A percentile compares a stretch with the other conserved stretches of the same genome.
phyloP scores from a whole-genome alignment of 1,140 invertebrate genomes.

The Lordiphosa mommai region DNA sequence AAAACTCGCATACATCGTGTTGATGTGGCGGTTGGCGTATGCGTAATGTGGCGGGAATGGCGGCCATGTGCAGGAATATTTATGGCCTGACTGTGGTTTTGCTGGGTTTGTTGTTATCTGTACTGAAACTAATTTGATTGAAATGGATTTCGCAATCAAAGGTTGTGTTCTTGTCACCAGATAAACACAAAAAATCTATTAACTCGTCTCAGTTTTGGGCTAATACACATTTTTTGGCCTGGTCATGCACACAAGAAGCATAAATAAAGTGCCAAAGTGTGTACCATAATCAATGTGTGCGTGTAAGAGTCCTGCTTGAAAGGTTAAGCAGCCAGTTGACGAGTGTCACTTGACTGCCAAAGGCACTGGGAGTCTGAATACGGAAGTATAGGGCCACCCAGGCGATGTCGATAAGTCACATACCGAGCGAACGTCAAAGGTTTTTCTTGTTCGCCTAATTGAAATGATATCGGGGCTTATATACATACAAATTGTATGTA shows the following conservation, averaged over 20 bases:
- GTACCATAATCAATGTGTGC: constrained; percentile 40
- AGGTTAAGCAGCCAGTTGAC: constrained; percentile 61
- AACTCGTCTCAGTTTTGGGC: constrained; percentile 24
- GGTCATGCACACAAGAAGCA: constrained; percentile 26
- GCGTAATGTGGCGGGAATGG: constrained; percentile 36
- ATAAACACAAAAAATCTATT: constrained; percentile 72
- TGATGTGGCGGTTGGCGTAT: constrained; percentile 39
- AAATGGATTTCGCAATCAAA: constrained; percentile 49
- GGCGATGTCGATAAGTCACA: constrained; percentile 65
- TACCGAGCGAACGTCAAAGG: constrained; percentile 18
- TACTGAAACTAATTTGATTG: constrained; percentile 54
- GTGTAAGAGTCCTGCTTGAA: constrained; percentile 36
- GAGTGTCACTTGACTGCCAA: constrained; percentile 51
- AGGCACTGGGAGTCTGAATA: constrained; percentile 36
- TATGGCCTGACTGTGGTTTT: constrained; percentile 33
- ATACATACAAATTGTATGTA: too few species aligned
- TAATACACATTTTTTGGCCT: constrained; percentile 43
- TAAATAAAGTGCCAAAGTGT: constrained; percentile 15
- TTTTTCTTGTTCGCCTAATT: constrained; percentile 37
- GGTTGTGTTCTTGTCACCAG: constrained; percentile 19
- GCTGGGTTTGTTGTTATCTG: background rate
- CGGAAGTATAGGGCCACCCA: constrained; percentile 50
- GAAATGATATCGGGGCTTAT: constrained; percentile 47
- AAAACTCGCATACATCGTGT: too few species aligned
- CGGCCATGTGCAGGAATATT: constrained; percentile 26